Evolutionary conservation across 2,888 invertebrate genomes (phyloP), one percentile per base, ranked within the genome.

Genomic region (Allolobophora icterica): DNA sequence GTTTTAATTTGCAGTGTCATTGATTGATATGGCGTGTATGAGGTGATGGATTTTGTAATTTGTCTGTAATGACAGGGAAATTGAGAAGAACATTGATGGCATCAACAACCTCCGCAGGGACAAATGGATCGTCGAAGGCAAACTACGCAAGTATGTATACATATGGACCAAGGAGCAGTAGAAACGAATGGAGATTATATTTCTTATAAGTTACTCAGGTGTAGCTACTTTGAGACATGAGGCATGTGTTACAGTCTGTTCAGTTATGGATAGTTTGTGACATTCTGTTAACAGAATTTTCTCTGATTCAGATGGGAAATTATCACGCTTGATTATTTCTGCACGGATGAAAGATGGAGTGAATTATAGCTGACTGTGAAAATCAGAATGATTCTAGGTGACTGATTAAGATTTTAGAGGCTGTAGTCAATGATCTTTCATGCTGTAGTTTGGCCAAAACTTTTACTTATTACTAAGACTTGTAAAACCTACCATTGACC

Each of bases 121-220:
- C 94, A 97, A 98, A 93, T 99, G 98, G 96, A 96, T 98, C 92
- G 96, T 98, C 94, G 99, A 99, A 94, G 98, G 98, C 94, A 98
- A 98, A 96, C 97, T 99, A 89, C 96, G 98, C 94, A 98, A 98
- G 97, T 98, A 96, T 96, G 97, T 93, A n/a, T 35, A n/a, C 13
- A 11, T 71, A n/a, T 89, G 11, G 38, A 30, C n/a, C 11, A 71
- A n/a, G 13, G 4, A 71, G 71, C 71, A 71, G n/a, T n/a, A 71
- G n/a, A 84, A 35, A 84, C 13, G 34, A 40, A 89, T 38, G 38
- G 40, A 38, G 89, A 38, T 89, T 35, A 15, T n/a, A 34, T 89
- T 89, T 11, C 17, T 33, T 38, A 33, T 33, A 24, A 24, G 24
- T 52, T 52, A 52, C 71, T 71, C 30, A 71, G n/a, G n/a, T n/a